phyloP scores from a whole-genome alignment of 2,113 vertebrate genomes.

The Tretioscincus oriximinensis region DNA sequence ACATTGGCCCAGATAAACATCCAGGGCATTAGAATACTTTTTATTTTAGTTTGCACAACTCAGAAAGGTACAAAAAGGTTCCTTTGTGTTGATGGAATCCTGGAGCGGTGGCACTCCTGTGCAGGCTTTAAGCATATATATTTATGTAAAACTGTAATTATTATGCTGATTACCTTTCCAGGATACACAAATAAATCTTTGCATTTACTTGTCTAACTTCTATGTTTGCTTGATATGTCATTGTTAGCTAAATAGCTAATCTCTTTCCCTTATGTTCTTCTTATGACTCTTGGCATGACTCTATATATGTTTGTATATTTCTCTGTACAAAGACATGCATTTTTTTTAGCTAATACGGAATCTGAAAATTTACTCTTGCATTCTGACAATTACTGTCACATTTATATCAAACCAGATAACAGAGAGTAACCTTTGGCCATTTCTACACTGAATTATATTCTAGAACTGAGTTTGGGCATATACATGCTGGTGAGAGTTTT shows the following conservation, averaged over 20 bases:
- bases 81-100: not conserved
- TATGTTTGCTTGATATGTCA: not conserved
- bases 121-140: not conserved
- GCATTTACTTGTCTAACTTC: constrained; percentile 20
- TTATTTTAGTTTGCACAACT: not conserved
- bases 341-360: too few relatives aligned
- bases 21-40: constrained; percentile 14
- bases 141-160: not conserved
- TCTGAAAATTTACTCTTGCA: too few relatives aligned
- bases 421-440: too few relatives aligned
- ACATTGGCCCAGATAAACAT: not conserved
- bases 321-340: too few relatives aligned
- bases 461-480: too few relatives aligned
- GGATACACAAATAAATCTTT: constrained; percentile 26
- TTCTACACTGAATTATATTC: too few relatives aligned
- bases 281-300: too few relatives aligned
- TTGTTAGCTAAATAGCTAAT: constrained; percentile 26
- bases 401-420: too few relatives aligned
- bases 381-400: too few relatives aligned
- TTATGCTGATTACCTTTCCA: constrained; percentile 20
- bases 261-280: not conserved
- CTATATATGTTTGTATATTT: too few relatives aligned
- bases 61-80: not conserved
- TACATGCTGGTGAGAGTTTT: too few relatives aligned
- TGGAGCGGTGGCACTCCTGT: not conserved